Base-by-base conservation (phyloP, 2,888 invertebrate genomes). In the Plagiodera versicolora region DNA sequence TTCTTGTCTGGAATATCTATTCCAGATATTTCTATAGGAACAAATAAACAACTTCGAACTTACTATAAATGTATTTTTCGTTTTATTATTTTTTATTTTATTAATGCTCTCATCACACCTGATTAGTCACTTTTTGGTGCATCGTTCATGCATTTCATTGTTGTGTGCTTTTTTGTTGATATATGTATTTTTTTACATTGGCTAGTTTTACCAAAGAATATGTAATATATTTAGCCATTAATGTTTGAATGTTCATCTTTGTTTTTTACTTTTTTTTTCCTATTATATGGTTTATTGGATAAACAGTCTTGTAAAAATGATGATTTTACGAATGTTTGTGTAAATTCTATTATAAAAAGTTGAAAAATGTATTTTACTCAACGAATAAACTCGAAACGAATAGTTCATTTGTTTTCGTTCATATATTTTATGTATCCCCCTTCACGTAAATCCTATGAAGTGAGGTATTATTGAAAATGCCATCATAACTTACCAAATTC, bases 201-300 rank as follows among this genome's bases (percentile, higher is more conserved):
- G 80, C 80, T 81, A 80, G 80, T 78, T 75, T 77, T 77, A 80
- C 80, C 80, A 81, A 81, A 81, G 80, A 80, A 67, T 69, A 66
- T 79, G 79, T 79, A 79, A 76, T 74, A 79, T 79, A 76, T 70
- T 70, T 67, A 68, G 64, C 66, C 64, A 65, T 65, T 56, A 35
- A 64, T 60, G 55, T 61, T 66, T 65, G 57, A 57, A 67, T 60
- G 64, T 65, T 66, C 60, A 57, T 64, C 63, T 67, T 68, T 68
- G 56, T 65, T 68, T 69, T 57, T 66, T 70, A 67, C 67, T 62
- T 68, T 66, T 56, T 67, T 72, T 69, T 71, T 67, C 70, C 68
- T 56, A 57, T 64, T 61, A 56, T 67, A 66, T 68, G 67, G 72
- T 69, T 71, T 39, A 39, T 39, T 39, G 65, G 65, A 72, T 69